phyloP scores from a whole-genome alignment of 37 sponge, comb jelly and placozoan species.

The Geodia barretti region DNA sequence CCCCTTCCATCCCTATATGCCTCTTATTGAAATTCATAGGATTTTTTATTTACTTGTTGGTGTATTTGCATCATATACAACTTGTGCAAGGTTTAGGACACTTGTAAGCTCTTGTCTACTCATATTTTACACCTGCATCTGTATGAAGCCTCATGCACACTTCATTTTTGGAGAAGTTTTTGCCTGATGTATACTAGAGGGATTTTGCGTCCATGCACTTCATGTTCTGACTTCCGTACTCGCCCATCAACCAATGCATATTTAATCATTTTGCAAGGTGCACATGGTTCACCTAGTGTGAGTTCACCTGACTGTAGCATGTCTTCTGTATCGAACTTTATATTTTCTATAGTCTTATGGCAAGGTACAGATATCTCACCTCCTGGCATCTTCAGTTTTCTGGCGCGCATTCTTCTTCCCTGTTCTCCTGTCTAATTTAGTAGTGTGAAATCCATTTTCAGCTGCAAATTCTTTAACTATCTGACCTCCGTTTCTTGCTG shows the following conservation, averaged over 20 bases:
- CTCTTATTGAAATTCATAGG: too few species aligned
- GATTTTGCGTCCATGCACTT: constrained; percentile 33
- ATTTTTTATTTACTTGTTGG: neutral
- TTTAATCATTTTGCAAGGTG: constrained; percentile 5
- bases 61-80: neutral
- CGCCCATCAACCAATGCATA: constrained; percentile 9
- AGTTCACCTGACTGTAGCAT: constrained; percentile 33
- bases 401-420: neutral
- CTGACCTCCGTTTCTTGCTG: constrained; percentile 16
- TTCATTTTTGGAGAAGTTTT: constrained; percentile 34
- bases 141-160: constrained; percentile 25
- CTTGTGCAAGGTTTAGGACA: neutral
- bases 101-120: constrained; percentile 3
- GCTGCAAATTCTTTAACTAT: constrained; percentile 27
- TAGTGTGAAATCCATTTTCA: constrained; percentile 18
- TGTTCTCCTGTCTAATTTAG: neutral
- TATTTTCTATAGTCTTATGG: neutral
- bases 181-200: constrained; percentile 34
- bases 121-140: constrained; percentile 15
- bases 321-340: constrained; percentile 2
- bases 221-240: neutral
- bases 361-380: constrained; percentile 22
- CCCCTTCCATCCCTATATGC: too few species aligned
- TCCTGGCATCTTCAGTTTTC: constrained; percentile 12
- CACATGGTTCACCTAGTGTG: constrained; percentile 24